Evolutionary conservation across 1,140 invertebrate genomes (phyloP), one percentile per base, ranked within the genome.

Genomic region (Carposina sasakii): DNA sequence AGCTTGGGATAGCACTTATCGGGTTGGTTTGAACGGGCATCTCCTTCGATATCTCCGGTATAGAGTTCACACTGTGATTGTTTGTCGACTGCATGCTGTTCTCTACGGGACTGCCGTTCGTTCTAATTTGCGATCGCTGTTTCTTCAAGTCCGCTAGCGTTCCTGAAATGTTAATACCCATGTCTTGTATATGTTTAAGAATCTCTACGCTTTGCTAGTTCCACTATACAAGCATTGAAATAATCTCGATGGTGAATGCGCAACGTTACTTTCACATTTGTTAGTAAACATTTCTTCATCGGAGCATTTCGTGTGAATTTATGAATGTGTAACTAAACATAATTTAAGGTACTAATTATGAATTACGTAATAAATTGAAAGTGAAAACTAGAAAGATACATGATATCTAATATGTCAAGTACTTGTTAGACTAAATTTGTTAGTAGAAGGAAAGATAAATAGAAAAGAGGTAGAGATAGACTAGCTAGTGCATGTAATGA

Each of bases 121-220:
- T 91, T 54, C 94, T 86, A 64, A 91, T 94, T 57, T 94, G 91
- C 9, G 94, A 90, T 51, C 95, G 87, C 72, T 96, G 94, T 69
- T 96, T 96, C 85, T 97, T 97, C 68, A 97, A 85, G 79, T 97
- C 95, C 23, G 94, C 93, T 52, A 97, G 88, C 19, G 94, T 96
- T 63, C 85, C 85, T 86, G 77, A 22, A 85, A 81, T 22, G 34
- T 57, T 49, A 5, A 43, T 13, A n/a, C n/a, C n/a, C n/a, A n/a
- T n/a, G n/a, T n/a, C n/a, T n/a, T n/a, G n/a, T n/a, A n/a, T n/a
- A n/a, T n/a, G n/a, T n/a, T n/a, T n/a, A n/a, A n/a, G n/a, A n/a
- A n/a, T n/a, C n/a, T n/a, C n/a, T n/a, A n/a, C n/a, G n/a, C n/a
- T n/a, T n/a, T n/a, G n/a, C n/a, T n/a, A n/a, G n/a, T n/a, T n/a